A percentile compares a stretch with the other conserved stretches of the same genome.
Evolutionary conservation across 2,888 invertebrate species (phyloP).

Genomic region (Ypsolopha scabrella): DNA sequence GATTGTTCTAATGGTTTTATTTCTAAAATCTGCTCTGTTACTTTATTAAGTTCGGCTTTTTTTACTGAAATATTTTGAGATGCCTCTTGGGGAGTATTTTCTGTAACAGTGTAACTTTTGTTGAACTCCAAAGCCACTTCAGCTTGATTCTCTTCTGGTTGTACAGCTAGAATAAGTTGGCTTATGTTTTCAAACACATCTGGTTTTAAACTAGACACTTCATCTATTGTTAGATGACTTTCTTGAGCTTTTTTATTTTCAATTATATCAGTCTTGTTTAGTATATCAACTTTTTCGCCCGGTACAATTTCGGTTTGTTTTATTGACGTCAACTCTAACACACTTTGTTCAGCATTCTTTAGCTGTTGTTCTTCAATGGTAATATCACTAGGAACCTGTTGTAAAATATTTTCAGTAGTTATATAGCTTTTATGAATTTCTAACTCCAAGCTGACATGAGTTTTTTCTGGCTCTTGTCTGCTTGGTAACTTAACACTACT

Average conservation of each 20-base stretch:
- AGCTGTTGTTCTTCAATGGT: constrained; percentile 12
- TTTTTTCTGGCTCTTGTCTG: constrained; percentile 20
- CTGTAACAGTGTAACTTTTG: constrained; percentile 31
- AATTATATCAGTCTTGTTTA: constrained; percentile 12
- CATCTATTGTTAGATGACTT: constrained; percentile 28
- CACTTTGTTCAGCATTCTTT: constrained; percentile 23
- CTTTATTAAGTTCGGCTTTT: constrained; percentile 42
- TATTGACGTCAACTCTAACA: constrained; percentile 33
- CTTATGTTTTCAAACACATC: constrained; percentile 30
- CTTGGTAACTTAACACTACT: constrained; percentile 19
- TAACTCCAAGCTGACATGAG: constrained; percentile 20
- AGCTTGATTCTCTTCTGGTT: constrained; percentile 26
- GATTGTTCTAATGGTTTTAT: constrained; percentile 36
- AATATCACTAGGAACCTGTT: constrained; percentile 26
- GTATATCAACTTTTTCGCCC: constrained; percentile 23
- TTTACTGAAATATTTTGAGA: constrained; percentile 41
- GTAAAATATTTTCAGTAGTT: constrained; percentile 29
- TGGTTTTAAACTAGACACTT: constrained; percentile 25
- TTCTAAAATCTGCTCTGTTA: constrained; percentile 37
- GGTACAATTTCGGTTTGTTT: constrained; percentile 29
- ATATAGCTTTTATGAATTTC: constrained; percentile 35
- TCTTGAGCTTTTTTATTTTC: constrained; percentile 28
- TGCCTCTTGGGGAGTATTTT: constrained; percentile 47
- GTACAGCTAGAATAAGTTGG: constrained; percentile 18
- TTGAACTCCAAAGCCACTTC: constrained; percentile 30